Evolutionary conservation across 2,113 vertebrate species (phyloP).

Genomic region (Xiphophorus maculatus): DNA sequence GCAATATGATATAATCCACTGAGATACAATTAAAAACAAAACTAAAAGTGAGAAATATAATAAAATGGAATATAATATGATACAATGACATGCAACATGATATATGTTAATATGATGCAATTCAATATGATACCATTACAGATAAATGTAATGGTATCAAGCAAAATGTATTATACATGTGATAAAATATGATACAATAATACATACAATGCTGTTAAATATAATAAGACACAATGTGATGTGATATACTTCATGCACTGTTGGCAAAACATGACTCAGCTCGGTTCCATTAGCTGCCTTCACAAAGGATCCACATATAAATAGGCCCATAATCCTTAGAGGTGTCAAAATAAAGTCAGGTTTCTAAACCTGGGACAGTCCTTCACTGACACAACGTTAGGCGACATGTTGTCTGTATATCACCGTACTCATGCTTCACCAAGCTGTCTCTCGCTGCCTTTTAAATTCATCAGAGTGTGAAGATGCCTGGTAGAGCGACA

Average conservation of each 20-base stretch:
- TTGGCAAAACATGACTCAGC: neutral
- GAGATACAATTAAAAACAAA: neutral
- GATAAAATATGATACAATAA: too few relatives aligned
- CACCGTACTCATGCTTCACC: slow-evolving; percentile 21
- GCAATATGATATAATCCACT: neutral
- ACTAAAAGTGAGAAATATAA: neutral
- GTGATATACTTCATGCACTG: neutral
- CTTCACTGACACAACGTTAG: slow-evolving; percentile 17
- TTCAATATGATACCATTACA: neutral
- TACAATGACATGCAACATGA: too few relatives aligned
- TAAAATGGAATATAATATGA: neutral
- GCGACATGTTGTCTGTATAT: slow-evolving; percentile 19
- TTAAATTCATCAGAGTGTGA: slow-evolving; percentile 29
- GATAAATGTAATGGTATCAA: neutral
- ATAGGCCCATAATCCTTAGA: neutral
- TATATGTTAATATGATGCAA: neutral
- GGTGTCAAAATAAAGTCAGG: slow-evolving; percentile 7
- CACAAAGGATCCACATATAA: neutral
- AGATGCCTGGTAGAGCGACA: slow-evolving; percentile 2
- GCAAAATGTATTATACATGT: too few relatives aligned
- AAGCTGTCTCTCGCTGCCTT: slow-evolving; percentile 16
- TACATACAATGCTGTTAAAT: neutral
- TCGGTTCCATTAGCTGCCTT: neutral
- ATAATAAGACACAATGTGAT: neutral
- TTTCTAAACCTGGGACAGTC: neutral